Evolutionary conservation across 1,140 invertebrate genomes (phyloP), one percentile per base, ranked within the genome.

Genomic region (Panagrolaimus sp.): DNA sequence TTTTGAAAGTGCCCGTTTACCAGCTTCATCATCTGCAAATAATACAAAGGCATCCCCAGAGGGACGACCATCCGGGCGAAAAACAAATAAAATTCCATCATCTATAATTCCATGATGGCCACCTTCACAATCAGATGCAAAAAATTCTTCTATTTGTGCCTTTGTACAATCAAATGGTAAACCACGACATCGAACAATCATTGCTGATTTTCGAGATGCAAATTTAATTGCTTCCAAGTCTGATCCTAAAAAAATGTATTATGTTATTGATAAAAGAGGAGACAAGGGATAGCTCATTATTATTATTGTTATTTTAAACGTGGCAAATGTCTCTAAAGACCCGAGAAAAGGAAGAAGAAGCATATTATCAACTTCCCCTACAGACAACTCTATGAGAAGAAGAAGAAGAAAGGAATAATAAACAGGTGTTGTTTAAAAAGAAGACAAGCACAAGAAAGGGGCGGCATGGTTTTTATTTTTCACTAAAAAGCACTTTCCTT

Each of bases 11-110:
- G 95, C 95, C 83, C 91, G 91, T 1, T 88, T 87, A 0, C 92
- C 90, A 79, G 96, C 92, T 5, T 91, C 89, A 82, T 98, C 96
- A 45, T 89, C 89, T 9, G 89, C 88, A 83, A 99, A 98, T 11
- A 97, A 87, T 0, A 99, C 96, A 83, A 99, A 99, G 0, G 96
- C 96, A 84, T 99, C 96, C 0, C 96, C 96, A 0, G 95, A 97
- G 16, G 95, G 92, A 27, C 94, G 85, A 0, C 95, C 95, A 83
- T 98, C 95, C 0, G 92, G 90, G 75, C 96, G 91, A 76, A 93
- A 90, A 0, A 99, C 96, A 84, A 99, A 98, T 8, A 99, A 84
- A 0, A 98, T 92, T 0, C 95, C 90, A 1, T 89, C 91, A 74
- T 96, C 93, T 75, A 97, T 85, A 0, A 98, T 92, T 61, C 90